Evolutionary conservation across 2,797 vertebrate species (phyloP).

Genomic region (Parauchenoglanis ngamensis): DNA sequence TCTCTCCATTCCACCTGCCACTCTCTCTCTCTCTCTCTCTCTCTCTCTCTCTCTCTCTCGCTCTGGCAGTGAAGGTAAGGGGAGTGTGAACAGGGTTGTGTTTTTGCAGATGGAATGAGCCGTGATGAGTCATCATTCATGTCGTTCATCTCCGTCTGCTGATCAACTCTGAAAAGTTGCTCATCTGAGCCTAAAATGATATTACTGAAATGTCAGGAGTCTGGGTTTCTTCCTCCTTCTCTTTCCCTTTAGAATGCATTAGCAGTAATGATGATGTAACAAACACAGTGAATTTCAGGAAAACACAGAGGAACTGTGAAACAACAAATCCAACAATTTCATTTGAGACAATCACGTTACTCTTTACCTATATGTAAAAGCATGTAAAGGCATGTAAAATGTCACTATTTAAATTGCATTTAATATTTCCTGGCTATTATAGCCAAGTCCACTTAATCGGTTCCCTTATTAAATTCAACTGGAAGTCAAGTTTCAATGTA

Average conservation of each 20-base stretch:
- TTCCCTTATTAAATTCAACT: background rate
- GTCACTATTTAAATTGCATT: background rate
- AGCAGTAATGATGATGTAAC: background rate
- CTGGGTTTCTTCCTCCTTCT: background rate
- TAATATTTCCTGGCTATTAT: background rate
- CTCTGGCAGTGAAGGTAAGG: background rate
- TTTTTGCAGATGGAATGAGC: conserved; percentile 22
- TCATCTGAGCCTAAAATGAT: background rate
- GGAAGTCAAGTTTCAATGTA: background rate
- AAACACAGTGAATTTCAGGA: background rate
- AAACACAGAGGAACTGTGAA: background rate
- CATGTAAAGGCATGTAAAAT: background rate
- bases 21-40: background rate
- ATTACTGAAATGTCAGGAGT: background rate
- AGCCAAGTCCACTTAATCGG: background rate
- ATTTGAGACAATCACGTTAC: no score
- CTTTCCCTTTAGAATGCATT: background rate
- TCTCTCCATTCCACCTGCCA: background rate
- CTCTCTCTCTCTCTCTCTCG: background rate
- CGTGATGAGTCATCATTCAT: conserved; percentile 23
- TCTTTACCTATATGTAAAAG: background rate
- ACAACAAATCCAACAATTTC: background rate
- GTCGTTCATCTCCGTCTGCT: conserved; percentile 10
- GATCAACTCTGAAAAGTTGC: conserved; percentile 5
- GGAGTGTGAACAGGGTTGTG: conserved; percentile 17